phyloP scores from a whole-genome alignment of 2,113 vertebrate genomes.

The Hippocampus barbouri region DNA sequence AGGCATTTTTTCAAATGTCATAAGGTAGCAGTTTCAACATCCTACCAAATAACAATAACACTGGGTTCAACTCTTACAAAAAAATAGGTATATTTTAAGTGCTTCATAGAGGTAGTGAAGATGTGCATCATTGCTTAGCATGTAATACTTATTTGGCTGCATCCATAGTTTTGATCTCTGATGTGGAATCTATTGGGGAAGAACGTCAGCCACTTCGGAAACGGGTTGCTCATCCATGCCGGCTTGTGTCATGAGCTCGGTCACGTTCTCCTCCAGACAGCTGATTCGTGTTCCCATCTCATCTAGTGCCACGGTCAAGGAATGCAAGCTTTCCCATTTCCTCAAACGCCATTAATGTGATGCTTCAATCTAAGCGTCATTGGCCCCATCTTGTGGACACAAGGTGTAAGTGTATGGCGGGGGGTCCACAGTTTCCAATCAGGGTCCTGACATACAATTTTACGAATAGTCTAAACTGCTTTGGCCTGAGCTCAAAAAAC shows the following conservation, averaged over 20 bases:
- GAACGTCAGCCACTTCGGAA: constrained; percentile 49
- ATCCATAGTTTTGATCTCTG: neutral
- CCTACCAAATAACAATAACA: no score
- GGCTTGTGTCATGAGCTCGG: constrained; percentile 80
- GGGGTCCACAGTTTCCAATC: neutral
- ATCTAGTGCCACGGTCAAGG: constrained; percentile 74
- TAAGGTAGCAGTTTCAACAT: neutral
- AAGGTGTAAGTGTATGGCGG: neutral
- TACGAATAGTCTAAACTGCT: no score
- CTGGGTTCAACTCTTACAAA: neutral
- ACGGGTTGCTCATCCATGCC: constrained; percentile 70
- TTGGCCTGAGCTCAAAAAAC: no score
- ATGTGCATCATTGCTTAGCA: neutral
- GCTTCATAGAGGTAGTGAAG: neutral
- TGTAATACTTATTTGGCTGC: neutral
- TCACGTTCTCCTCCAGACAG: constrained; percentile 78
- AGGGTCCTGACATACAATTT: neutral
- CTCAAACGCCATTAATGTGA: neutral
- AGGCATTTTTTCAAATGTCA: neutral
- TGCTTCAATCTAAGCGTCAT: neutral
- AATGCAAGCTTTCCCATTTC: neutral
- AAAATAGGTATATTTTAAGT: neutral
- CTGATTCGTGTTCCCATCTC: constrained; percentile 82
- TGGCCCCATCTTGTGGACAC: constrained; percentile 1
- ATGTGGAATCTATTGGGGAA: neutral